These are phyloP conservation scores for Phalacrocorax pelagicus DNA, from an alignment of 2,113 vertebrate species.

Conservation along the genomic window DNA sequence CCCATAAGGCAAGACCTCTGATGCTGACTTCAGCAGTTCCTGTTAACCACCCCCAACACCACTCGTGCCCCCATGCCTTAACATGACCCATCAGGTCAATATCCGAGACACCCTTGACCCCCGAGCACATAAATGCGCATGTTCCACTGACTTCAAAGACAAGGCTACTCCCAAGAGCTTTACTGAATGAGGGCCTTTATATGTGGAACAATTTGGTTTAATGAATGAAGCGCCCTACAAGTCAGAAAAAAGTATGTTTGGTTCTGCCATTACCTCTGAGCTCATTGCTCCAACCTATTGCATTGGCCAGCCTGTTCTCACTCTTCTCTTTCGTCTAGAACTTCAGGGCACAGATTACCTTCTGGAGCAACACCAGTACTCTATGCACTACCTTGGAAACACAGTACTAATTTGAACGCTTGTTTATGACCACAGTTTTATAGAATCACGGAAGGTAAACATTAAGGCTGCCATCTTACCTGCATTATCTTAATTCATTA, in stretches of 20 bases:
- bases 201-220: not conserved
- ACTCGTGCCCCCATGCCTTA: not conserved
- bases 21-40: not conserved
- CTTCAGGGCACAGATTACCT: not conserved
- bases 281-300: not conserved
- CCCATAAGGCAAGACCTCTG: not conserved
- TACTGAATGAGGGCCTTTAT: not conserved
- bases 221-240: not conserved
- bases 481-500: not conserved
- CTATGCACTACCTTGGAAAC: not conserved
- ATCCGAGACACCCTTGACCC: not conserved
- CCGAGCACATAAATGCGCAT: not conserved
- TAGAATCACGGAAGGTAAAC: not conserved
- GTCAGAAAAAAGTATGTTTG: not conserved
- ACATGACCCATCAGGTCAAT: not conserved
- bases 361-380: not conserved
- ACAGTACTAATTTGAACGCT: not conserved
- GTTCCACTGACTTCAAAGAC: not conserved
- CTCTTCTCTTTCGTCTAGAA: not conserved
- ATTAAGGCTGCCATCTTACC: not conserved
- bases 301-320: not conserved
- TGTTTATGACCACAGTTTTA: not conserved
- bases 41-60: not conserved
- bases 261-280: not conserved
- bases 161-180: not conserved